A percentile compares a stretch with the other conserved stretches of the same genome.
phyloP scores from a whole-genome alignment of 2,888 invertebrate genomes.

The Apomyelois bistriatella region DNA sequence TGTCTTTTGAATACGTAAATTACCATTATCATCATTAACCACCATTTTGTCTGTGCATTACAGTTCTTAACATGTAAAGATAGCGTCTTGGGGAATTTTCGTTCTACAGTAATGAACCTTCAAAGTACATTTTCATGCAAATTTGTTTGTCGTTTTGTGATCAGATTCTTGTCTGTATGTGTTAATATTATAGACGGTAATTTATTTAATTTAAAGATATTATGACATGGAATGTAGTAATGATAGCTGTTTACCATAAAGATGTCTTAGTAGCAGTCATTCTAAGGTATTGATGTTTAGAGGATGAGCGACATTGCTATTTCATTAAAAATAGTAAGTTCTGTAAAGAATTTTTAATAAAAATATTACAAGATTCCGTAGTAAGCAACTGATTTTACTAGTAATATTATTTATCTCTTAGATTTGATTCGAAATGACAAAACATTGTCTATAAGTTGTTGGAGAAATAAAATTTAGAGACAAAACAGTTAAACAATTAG shows the following conservation, averaged over 20 bases:
- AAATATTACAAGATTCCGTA: too few species aligned
- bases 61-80: slow-evolving; percentile 1
- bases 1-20: slow-evolving; percentile 8
- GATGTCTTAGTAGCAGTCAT: background rate
- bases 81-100: background rate
- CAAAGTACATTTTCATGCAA: slow-evolving; percentile 11
- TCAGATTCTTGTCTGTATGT: slow-evolving; percentile 5
- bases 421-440: too few species aligned
- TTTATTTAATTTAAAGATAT: slow-evolving; percentile 2
- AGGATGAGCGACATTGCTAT: background rate
- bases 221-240: background rate
- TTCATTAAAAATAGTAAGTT: background rate
- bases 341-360: too few species aligned
- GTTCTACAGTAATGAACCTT: slow-evolving; percentile 12
- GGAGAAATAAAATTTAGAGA: too few species aligned
- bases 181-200: background rate
- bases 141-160: slow-evolving; percentile 2
- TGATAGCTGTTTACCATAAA: background rate
- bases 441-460: too few species aligned
- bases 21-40: slow-evolving; percentile 7
- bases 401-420: too few species aligned
- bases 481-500: too few species aligned
- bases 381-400: too few species aligned
- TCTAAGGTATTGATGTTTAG: background rate
- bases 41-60: slow-evolving; percentile 1